Conservation (phyloP, 2,888 invertebrate species). For the Drosophila nr. fundita region DNA sequence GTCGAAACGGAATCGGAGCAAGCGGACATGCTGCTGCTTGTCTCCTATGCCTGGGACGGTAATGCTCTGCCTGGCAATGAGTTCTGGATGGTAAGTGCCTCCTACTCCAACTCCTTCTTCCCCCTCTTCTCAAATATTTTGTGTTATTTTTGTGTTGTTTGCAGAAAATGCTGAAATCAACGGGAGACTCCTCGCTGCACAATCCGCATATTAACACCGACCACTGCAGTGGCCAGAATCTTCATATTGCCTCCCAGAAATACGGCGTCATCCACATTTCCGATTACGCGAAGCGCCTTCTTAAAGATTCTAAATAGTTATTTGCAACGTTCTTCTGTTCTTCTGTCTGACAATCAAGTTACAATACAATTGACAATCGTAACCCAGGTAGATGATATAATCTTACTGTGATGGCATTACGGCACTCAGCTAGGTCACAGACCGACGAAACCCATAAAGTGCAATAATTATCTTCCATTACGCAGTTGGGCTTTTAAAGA, state of each 20-base stretch:
- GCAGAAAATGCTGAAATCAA: conserved; percentile 82
- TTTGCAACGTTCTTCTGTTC: no score
- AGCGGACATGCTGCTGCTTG: conserved; percentile 86
- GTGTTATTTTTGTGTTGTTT: not conserved
- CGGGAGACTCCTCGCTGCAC: conserved; percentile 87
- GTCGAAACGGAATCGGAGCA: conserved; percentile 85
- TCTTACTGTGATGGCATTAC: not conserved
- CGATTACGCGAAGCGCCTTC: conserved; percentile 68
- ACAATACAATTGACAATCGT: not conserved
- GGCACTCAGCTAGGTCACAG: not conserved
- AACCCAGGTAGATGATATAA: not conserved
- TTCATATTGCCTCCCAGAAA: conserved; percentile 85
- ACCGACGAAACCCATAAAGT: not conserved
- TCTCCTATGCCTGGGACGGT: conserved; percentile 90
- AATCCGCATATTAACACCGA: conserved; percentile 86
- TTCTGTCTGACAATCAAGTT: not conserved
- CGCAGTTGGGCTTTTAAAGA: no score
- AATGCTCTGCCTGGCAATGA: conserved; percentile 91
- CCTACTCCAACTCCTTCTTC: fast-evolving
- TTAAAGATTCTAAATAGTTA: not conserved
- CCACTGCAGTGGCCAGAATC: conserved; percentile 85
- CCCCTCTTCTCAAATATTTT: not conserved
- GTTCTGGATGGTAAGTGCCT: conserved; percentile 87
- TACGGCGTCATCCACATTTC: conserved; percentile 82
- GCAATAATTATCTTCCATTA: not conserved